Evolutionary conservation across 2,797 vertebrate genomes (phyloP).

Genomic region (Malacoraja senta): DNA sequence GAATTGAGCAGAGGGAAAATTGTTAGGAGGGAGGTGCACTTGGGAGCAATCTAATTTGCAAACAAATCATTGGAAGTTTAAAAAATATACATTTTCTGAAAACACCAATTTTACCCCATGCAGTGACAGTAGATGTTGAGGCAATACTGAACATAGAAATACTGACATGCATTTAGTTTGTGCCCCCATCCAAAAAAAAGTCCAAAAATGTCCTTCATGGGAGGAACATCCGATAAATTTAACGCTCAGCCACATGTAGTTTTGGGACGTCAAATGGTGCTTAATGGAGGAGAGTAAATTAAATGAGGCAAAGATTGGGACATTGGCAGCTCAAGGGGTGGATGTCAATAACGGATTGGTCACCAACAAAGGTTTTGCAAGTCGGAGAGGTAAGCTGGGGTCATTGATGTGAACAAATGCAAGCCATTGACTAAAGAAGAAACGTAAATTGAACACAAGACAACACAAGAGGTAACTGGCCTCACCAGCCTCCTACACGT

Average conservation of each 20-base stretch:
- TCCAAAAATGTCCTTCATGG: background rate
- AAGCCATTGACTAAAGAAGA: background rate
- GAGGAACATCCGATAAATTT: background rate
- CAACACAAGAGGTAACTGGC: background rate
- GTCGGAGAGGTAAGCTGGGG: background rate
- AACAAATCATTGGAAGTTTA: background rate
- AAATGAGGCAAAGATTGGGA: background rate
- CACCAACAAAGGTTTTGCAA: background rate
- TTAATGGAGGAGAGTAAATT: background rate
- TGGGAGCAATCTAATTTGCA: background rate
- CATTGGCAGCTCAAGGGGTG: background rate
- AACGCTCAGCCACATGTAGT: background rate
- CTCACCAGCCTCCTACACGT: no score
- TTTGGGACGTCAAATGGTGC: background rate
- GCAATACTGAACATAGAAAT: background rate
- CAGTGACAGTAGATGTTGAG: background rate
- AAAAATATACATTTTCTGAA: background rate
- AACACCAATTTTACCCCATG: background rate
- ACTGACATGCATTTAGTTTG: no score
- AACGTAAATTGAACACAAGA: background rate
- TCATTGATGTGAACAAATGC: background rate
- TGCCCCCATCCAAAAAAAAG: no score
- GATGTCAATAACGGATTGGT: background rate
- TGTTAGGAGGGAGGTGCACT: background rate
- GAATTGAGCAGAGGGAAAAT: background rate